Evolutionary conservation across 2,113 vertebrate genomes (phyloP), one percentile per base, ranked within the genome.

Genomic region (Leptobrachium ailaonicum): DNA sequence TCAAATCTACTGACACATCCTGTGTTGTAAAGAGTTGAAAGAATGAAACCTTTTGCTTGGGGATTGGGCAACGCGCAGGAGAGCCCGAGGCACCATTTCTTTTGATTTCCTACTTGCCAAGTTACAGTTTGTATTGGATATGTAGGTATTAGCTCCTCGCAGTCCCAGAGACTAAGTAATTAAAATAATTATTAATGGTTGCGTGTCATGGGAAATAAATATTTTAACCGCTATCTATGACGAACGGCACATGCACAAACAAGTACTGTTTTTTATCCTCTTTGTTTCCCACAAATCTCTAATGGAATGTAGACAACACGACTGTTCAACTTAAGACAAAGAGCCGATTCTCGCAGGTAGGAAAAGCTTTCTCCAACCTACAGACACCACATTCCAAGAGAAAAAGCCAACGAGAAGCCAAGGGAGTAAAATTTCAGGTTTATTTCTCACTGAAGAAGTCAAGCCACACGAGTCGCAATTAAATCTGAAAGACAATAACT

Each of bases 301-400:
- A 83, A 75, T 64, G 75, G 75, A 84, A 73, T 70, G 83, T 82
- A 79, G 64, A 77, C 45, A 74, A n/a, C 10, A 76, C 73, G 77
- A 85, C 83, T 72, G 76, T 82, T 84, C 75, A 41, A 73, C 80
- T 3, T 76, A 44, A 79, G 87, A 90, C 84, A 88, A 92, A 89
- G 85, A 53, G 56, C 63, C 2, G 41, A 83, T 88, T 89, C 85
- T 90, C 79, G 84, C 71, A 40, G 12, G 47, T 11, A 71, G 66
- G 83, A 32, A 70, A 68, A 72, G 77, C 54, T 50, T 50, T 50
- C 45, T 5, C 66, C 73, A 82, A 75, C 3, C 73, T 83, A 83
- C 71, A 74, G 84, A 76, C 81, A 83, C 3, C 79, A 75, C 79
- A 81, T 81, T 81, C 79, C 79, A 69, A 53, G 58, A 66, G 72